phyloP scores from a whole-genome alignment of 2,888 invertebrate genomes.

The Alcis repandata region DNA sequence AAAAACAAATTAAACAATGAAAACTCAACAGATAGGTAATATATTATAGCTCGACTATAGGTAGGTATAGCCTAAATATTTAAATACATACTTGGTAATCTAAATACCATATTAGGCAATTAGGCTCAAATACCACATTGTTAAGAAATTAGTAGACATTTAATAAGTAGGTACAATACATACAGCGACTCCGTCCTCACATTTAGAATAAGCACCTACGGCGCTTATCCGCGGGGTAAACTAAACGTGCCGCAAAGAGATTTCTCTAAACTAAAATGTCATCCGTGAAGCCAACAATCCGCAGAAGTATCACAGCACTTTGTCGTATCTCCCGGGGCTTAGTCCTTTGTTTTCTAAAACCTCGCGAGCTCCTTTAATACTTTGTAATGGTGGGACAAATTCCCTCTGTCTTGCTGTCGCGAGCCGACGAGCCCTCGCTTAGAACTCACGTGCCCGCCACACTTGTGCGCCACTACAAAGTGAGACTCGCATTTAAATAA shows the following conservation, averaged over 20 bases:
- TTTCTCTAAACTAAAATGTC: constrained; percentile 74
- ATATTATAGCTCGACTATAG: too few relatives aligned
- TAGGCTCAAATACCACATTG: too few relatives aligned
- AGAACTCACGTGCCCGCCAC: constrained; percentile 24
- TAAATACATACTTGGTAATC: too few relatives aligned
- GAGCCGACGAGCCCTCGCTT: constrained; percentile 35
- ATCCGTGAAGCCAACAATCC: constrained; percentile 70
- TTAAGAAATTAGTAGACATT: too few relatives aligned
- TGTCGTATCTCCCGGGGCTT: constrained; percentile 73
- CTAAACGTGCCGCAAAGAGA: constrained; percentile 63
- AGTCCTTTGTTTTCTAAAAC: constrained; percentile 79
- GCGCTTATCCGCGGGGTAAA: constrained; percentile 46
- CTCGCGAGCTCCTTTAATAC: constrained; percentile 75
- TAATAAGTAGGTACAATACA: constrained; percentile 8
- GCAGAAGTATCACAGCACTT: constrained; percentile 75
- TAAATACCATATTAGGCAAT: too few relatives aligned
- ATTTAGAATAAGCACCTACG: constrained; percentile 11
- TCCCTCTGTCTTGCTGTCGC: constrained; percentile 62
- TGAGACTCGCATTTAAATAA: constrained; percentile 38
- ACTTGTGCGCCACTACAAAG: constrained; percentile 32
- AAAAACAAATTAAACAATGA: too few relatives aligned
- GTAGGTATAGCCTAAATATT: too few relatives aligned
- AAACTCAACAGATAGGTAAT: too few relatives aligned
- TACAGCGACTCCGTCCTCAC: not conserved
- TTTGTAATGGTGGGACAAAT: constrained; percentile 76